Conservation (phyloP, 1,140 invertebrate genomes). For the Mycetomoellerius zeteki region DNA sequence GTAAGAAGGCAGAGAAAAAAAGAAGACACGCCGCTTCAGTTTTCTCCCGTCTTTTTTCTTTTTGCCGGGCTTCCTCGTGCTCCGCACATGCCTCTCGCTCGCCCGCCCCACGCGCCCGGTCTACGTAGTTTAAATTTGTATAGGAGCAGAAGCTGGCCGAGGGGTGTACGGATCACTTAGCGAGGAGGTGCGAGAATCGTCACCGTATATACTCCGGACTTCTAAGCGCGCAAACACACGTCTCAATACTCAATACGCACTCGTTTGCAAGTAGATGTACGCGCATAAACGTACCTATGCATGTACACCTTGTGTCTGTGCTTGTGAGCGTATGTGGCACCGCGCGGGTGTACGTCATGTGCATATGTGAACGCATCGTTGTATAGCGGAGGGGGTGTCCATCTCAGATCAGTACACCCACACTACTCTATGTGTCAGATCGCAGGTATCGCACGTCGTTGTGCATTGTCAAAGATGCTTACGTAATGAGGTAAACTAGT, state of each 20-base stretch:
- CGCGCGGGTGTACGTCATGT: neutral
- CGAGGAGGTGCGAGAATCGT: slow-evolving; percentile 86
- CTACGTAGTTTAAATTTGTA: slow-evolving; percentile 86
- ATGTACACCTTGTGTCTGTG: neutral
- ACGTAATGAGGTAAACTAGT: slow-evolving; percentile 73
- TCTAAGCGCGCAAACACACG: slow-evolving; percentile 84
- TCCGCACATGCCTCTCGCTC: slow-evolving; percentile 42
- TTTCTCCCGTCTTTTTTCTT: slow-evolving; percentile 61
- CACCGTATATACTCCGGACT: slow-evolving; percentile 83
- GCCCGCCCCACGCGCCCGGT: slow-evolving; percentile 57
- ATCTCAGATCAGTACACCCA: slow-evolving; percentile 44
- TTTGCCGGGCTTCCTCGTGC: slow-evolving; percentile 48
- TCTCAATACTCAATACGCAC: slow-evolving; percentile 16
- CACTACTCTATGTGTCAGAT: slow-evolving; percentile 26
- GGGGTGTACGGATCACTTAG: slow-evolving; percentile 84
- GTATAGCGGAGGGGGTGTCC: slow-evolving; percentile 13
- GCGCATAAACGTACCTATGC: neutral
- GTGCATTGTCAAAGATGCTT: slow-evolving; percentile 71
- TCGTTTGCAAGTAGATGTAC: slow-evolving; percentile 36
- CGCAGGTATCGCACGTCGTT: slow-evolving; percentile 67
- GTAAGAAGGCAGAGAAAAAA: slow-evolving; percentile 61
- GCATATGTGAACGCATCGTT: slow-evolving; percentile 12
- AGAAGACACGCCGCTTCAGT: slow-evolving; percentile 68
- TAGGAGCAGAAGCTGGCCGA: slow-evolving; percentile 85
- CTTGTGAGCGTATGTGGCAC: neutral